A percentile compares a stretch with the other conserved stretches of the same genome.
phyloP scores from a whole-genome alignment of 2,888 invertebrate genomes.

The Pachycephus smyrnensis region DNA sequence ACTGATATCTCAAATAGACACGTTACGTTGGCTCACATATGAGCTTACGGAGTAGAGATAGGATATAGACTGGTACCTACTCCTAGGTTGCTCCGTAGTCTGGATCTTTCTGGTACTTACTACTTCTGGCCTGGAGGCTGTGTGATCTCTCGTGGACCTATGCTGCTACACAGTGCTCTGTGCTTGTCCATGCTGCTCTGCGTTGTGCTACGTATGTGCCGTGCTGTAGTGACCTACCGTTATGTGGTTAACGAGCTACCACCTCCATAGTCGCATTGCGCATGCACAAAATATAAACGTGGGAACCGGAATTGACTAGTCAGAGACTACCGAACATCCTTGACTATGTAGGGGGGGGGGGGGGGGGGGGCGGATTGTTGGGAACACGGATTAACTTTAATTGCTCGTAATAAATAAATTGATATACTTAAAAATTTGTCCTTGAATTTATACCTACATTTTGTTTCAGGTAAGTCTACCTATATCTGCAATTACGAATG shows the following conservation, averaged over 20 bases:
- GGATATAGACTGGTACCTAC: not conserved
- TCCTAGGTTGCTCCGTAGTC: not conserved
- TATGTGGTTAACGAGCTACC: constrained; percentile 67
- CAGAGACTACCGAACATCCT: constrained; percentile 24
- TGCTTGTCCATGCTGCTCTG: not conserved
- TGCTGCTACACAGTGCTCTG: not conserved
- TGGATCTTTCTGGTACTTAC: not conserved
- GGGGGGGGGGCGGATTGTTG: too few species aligned
- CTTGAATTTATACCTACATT: constrained; percentile 9
- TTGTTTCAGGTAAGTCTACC: constrained; percentile 42
- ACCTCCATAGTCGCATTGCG: constrained; percentile 61
- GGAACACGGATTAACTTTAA: not conserved
- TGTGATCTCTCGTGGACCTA: not conserved
- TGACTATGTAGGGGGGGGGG: not conserved
- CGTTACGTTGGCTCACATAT: constrained; percentile 47
- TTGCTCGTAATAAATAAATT: not conserved
- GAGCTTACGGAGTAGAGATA: not conserved
- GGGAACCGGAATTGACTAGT: constrained; percentile 66
- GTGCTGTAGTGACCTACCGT: constrained; percentile 61
- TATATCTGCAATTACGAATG: not conserved
- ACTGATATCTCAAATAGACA: constrained; percentile 62
- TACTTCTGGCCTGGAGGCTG: constrained; percentile 9
- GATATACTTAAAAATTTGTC: not conserved
- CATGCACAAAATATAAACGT: constrained; percentile 68
- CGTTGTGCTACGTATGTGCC: constrained; percentile 33